A percentile compares a stretch with the other conserved stretches of the same genome.
Conservation (phyloP, 2,888 invertebrate genomes). For the Pelosia muscerda region DNA sequence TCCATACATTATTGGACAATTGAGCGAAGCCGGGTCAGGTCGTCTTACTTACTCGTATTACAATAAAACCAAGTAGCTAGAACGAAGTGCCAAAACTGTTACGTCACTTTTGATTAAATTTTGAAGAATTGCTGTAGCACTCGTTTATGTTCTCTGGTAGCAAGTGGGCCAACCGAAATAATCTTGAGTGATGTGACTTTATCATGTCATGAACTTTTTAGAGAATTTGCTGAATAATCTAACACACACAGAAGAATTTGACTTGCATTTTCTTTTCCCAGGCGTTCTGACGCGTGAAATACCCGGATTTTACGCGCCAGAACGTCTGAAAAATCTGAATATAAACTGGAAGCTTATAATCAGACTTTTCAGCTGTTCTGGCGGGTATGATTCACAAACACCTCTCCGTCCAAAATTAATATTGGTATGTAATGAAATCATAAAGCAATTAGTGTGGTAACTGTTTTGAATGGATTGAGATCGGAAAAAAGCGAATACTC, state of each 20-base stretch:
- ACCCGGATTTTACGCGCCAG: too few species aligned
- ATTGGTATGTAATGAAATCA: too few species aligned
- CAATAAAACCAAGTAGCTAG: background rate
- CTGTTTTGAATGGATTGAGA: too few species aligned
- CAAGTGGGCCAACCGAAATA: background rate
- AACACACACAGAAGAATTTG: background rate
- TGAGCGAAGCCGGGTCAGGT: too few species aligned
- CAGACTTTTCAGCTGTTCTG: background rate
- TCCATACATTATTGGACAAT: too few species aligned
- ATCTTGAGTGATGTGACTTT: background rate
- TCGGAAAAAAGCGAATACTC: too few species aligned
- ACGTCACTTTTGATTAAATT: conserved; percentile 3
- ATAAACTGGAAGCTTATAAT: too few species aligned
- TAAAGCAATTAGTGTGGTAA: too few species aligned
- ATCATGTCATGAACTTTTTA: background rate
- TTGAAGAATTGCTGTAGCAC: conserved; percentile 5
- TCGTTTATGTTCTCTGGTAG: background rate
- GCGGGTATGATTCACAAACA: background rate
- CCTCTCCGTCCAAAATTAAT: too few species aligned
- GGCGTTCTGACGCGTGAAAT: too few species aligned
- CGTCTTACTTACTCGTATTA: too few species aligned
- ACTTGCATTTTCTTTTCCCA: background rate
- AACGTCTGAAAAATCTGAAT: too few species aligned
- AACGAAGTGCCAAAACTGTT: background rate
- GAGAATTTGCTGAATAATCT: background rate